Percentiles rank a stretch among this genome's conserved stretches.
phyloP scores from a whole-genome alignment of 1,140 invertebrate genomes.

The Plectrocnemia conspersa region DNA sequence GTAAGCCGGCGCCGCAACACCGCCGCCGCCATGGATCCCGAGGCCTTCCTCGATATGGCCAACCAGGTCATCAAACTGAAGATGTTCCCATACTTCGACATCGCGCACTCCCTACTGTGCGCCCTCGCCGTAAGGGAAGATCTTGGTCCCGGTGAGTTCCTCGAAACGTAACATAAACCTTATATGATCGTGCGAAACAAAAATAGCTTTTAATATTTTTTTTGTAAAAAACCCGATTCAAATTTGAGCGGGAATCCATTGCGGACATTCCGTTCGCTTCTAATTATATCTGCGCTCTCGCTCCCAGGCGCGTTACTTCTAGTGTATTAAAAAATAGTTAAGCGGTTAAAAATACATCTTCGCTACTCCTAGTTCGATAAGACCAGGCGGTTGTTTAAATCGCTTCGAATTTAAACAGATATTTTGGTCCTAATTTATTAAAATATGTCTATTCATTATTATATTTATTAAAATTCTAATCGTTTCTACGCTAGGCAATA shows the following conservation, averaged over 20 bases:
- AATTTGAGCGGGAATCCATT: neutral
- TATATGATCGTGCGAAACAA: too few species aligned
- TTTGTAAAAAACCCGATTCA: neutral
- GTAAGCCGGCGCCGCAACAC: conserved; percentile 13
- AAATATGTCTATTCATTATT: too few species aligned
- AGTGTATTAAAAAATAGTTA: too few species aligned
- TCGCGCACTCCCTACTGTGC: conserved; percentile 88
- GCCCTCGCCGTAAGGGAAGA: conserved; percentile 93
- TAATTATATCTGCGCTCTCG: neutral
- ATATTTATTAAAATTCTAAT: too few species aligned
- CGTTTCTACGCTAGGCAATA: too few species aligned
- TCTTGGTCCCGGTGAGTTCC: conserved; percentile 79
- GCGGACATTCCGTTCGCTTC: neutral
- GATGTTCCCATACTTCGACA: conserved; percentile 99
- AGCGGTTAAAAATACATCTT: too few species aligned
- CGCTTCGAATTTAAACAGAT: too few species aligned
- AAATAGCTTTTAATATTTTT: neutral
- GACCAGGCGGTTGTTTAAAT: too few species aligned
- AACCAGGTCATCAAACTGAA: conserved; percentile 98
- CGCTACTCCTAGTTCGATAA: too few species aligned
- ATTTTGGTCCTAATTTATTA: too few species aligned
- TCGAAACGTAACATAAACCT: too few species aligned
- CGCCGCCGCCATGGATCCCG: conserved; percentile 77
- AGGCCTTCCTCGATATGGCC: conserved; percentile 94
- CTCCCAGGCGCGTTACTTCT: too few species aligned